phyloP scores from a whole-genome alignment of 2,797 vertebrate genomes.

The Paguma larvata region DNA sequence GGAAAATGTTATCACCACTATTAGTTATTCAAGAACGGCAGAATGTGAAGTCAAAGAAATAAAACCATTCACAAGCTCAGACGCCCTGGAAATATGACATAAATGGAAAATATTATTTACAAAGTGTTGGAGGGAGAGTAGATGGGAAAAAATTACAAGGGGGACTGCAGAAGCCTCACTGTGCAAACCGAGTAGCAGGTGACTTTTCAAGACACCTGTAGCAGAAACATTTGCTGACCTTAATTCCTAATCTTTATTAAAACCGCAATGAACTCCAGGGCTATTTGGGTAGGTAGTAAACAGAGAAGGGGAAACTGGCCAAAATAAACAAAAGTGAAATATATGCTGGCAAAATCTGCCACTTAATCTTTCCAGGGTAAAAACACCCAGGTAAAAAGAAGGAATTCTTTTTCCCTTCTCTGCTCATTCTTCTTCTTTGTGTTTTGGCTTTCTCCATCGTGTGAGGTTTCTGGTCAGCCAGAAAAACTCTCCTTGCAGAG shows the following conservation, averaged over 20 bases:
- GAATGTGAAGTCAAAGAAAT: constrained; percentile 39
- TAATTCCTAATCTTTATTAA: constrained; percentile 32
- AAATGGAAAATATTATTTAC: constrained; percentile 14
- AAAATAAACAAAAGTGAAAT: constrained; percentile 61
- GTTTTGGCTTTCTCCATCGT: background rate
- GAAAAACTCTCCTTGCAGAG: constrained; percentile 52
- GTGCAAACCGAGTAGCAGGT: constrained; percentile 1
- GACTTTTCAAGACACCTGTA: constrained; percentile 41
- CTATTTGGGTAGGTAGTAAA: background rate
- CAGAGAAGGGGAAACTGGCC: background rate
- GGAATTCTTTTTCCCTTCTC: background rate
- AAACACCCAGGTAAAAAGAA: background rate
- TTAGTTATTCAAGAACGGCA: constrained; percentile 22
- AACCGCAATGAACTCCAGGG: background rate
- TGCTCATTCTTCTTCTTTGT: background rate
- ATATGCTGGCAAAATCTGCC: background rate
- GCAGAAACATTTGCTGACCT: background rate
- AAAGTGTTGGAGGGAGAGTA: background rate
- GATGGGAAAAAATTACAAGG: background rate
- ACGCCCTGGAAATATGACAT: background rate
- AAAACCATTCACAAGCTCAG: constrained; percentile 9
- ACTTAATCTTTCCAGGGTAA: background rate
- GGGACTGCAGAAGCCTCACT: background rate
- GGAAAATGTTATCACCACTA: background rate
- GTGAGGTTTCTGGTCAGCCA: constrained; percentile 57